phyloP scores from a whole-genome alignment of 1,140 invertebrate species.

The Drosophila busckii region DNA sequence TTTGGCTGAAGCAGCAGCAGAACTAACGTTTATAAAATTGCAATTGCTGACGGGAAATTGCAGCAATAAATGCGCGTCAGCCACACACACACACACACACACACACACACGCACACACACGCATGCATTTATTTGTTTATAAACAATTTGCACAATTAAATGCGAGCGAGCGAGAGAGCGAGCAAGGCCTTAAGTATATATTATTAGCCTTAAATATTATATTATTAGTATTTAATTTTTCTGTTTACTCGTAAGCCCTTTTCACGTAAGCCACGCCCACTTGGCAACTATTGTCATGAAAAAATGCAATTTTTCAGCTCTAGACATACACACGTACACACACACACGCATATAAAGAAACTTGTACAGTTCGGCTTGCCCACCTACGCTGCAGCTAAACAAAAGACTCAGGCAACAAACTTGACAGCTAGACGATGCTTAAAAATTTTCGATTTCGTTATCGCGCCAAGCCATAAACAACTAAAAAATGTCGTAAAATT shows the following conservation, averaged over 20 bases:
- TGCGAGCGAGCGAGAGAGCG: conserved; percentile 12
- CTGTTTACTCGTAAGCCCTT: too few relatives aligned
- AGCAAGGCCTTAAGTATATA: too few relatives aligned
- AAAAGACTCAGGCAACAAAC: conserved; percentile 76
- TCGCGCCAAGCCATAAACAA: too few relatives aligned
- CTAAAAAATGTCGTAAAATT: too few relatives aligned
- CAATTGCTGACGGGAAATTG: conserved; percentile 72
- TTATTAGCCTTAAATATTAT: too few relatives aligned
- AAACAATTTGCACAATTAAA: conserved; percentile 66
- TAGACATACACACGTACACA: neutral
- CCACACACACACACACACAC: neutral
- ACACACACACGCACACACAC: neutral
- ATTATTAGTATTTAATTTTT: too few relatives aligned
- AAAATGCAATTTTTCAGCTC: conserved; percentile 61
- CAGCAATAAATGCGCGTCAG: conserved; percentile 60
- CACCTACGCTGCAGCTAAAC: conserved; percentile 42
- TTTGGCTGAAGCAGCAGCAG: conserved; percentile 10
- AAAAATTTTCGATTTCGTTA: too few relatives aligned
- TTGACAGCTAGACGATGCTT: conserved; percentile 32
- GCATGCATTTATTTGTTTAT: conserved; percentile 57
- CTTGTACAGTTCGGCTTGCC: conserved; percentile 74
- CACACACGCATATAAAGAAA: conserved; percentile 11
- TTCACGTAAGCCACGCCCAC: conserved; percentile 55
- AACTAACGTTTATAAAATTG: conserved; percentile 71
- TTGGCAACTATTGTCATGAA: conserved; percentile 43